These are phyloP conservation scores for Erithacus rubecula DNA, from an alignment of 2,797 vertebrate genomes.

Conservation along the genomic window DNA sequence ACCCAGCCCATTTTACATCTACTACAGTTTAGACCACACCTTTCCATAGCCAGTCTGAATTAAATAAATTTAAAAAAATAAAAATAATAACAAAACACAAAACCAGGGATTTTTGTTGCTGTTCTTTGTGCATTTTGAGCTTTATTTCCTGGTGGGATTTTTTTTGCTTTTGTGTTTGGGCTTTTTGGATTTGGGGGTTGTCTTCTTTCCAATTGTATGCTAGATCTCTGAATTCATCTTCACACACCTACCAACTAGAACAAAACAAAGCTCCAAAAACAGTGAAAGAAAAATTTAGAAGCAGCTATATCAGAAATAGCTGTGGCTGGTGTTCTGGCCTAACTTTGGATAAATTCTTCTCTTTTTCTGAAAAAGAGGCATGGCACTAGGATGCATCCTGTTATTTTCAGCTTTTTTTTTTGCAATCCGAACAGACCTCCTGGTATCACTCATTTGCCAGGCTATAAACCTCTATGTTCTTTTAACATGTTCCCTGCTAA, in stretches of 20 bases:
- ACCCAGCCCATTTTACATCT: not conserved
- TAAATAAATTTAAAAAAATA: not conserved
- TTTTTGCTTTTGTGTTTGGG: not conserved
- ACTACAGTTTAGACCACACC: not conserved
- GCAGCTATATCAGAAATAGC: not conserved
- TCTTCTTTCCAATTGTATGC: fast-evolving
- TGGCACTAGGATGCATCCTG: not conserved
- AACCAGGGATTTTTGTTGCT: not conserved
- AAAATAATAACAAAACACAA: not conserved
- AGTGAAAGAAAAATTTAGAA: not conserved
- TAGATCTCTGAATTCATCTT: not conserved
- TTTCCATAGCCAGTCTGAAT: not conserved
- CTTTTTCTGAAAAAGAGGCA: not conserved
- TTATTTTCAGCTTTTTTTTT: not conserved
- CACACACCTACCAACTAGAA: not conserved
- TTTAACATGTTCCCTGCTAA: not conserved
- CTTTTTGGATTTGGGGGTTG: not conserved
- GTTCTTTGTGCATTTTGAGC: fast-evolving
- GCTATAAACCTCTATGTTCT: not conserved
- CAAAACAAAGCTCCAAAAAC: not conserved
- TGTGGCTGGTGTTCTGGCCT: not conserved
- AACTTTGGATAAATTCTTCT: not conserved
- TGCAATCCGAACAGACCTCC: not conserved
- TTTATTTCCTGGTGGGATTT: not conserved
- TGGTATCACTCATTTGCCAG: not conserved